Percentiles rank a stretch among this genome's conserved stretches.
Conservation (phyloP, 2,888 invertebrate genomes). For the Shargacucullia verbasci region DNA sequence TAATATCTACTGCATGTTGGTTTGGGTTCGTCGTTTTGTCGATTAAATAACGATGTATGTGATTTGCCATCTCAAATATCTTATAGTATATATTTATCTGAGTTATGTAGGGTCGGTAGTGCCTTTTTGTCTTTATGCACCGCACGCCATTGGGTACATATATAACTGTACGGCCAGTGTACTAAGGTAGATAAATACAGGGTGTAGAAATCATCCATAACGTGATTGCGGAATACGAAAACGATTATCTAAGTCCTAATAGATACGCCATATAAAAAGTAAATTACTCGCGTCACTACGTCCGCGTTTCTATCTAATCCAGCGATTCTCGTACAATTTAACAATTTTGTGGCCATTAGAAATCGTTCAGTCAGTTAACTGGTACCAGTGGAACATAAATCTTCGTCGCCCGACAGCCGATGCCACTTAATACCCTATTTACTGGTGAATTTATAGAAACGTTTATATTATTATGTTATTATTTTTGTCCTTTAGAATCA, state of each 20-base stretch:
- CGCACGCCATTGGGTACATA: too few species aligned
- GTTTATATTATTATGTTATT: conserved; percentile 52
- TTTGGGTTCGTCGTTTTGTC: too few species aligned
- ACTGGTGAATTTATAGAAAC: conserved; percentile 48
- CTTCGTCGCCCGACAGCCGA: conserved; percentile 51
- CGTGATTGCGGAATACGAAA: not conserved
- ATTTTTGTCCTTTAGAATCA: conserved; percentile 52
- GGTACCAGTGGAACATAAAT: conserved; percentile 45
- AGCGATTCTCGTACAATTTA: conserved; percentile 27
- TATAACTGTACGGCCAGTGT: too few species aligned
- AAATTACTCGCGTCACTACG: conserved; percentile 14
- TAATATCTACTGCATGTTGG: too few species aligned
- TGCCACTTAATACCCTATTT: conserved; percentile 57
- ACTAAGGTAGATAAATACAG: too few species aligned
- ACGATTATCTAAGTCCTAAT: not conserved
- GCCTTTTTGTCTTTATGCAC: too few species aligned
- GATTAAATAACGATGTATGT: too few species aligned
- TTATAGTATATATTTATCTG: too few species aligned
- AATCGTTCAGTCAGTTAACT: conserved; percentile 58
- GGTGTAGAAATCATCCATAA: too few species aligned
- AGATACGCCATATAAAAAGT: conserved; percentile 1
- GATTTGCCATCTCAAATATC: too few species aligned
- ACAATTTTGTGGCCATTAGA: conserved; percentile 59
- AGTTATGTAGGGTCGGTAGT: too few species aligned
- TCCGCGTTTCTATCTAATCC: conserved; percentile 13